These are phyloP conservation scores for Myotis brandtii DNA, from an alignment of 2,113 vertebrate species.

Conservation along the genomic window DNA sequence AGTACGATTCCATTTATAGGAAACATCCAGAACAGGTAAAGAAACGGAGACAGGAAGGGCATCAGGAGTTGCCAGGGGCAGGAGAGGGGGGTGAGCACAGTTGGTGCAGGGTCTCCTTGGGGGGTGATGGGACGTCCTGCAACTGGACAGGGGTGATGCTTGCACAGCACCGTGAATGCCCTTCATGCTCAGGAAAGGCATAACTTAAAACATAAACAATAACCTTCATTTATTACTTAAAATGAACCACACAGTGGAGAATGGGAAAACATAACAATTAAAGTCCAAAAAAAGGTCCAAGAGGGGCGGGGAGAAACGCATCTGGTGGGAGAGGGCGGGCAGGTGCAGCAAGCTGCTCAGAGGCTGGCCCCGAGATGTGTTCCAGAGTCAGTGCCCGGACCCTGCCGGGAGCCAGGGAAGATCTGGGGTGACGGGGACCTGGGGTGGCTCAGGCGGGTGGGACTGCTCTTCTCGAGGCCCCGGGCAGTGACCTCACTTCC, in stretches of 20 bases:
- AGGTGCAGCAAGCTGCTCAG: neutral
- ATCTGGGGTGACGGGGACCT: accelerated
- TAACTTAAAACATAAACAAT: neutral
- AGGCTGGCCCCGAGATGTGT: neutral
- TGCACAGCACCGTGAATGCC: neutral
- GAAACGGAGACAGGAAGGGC: neutral
- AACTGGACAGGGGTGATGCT: neutral
- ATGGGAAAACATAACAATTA: neutral
- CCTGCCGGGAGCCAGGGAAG: accelerated
- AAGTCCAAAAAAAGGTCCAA: neutral
- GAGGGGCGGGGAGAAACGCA: neutral
- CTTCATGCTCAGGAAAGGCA: neutral
- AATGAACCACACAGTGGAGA: neutral
- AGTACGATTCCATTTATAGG: neutral
- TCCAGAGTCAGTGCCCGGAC: neutral
- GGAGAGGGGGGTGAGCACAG: neutral
- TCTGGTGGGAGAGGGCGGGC: neutral
- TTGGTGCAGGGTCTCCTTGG: neutral
- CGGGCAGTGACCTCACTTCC: neutral
- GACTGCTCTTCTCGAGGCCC: neutral
- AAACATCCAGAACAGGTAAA: neutral
- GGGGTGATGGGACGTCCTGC: neutral
- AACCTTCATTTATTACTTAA: neutral
- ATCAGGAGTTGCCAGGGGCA: neutral
- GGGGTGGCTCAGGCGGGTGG: too few species aligned